Base-by-base conservation (phyloP, 2,888 invertebrate genomes). In the Andrena praecox region DNA sequence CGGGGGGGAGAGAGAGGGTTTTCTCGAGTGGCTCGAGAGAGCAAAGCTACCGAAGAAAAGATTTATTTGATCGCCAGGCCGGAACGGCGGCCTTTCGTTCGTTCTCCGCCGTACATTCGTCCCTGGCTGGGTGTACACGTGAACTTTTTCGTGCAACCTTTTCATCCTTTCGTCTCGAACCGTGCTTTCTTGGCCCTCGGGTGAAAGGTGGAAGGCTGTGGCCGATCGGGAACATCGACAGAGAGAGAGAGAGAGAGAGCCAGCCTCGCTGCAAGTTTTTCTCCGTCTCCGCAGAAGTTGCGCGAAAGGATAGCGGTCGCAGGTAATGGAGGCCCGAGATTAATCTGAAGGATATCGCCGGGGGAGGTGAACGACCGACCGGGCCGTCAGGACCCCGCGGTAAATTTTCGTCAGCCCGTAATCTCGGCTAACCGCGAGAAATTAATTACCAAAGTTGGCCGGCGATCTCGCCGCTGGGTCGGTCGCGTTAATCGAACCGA, bases 331-430 rank as follows among this genome's bases (percentile, higher is more conserved):
- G 50, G 62, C 71, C 54, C 20, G 62, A 84, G 84, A 87, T 87
- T 87, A 86, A 88, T 86, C 87, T 77, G 73, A 76, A 68, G 83
- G 71, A 88, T 87, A 83, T 83, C 77, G 75, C 16, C 16, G 12
- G 12, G 12, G 16, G 42, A 42, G n/a, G 48, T 16, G 77, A 69
- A 42, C 52, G 29, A 42, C 64, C 85, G 66, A 66, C 63, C 75
- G 42, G 52, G n/a, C 7, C 27, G 16, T 63, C 69, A 3, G 24
- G 35, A 27, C 27, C 48, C 54, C 59, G 8, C 35, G 80, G 73
- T 81, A 79, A 84, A 88, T 86, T 87, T 87, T 81, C 86, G 67
- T 74, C 74, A 48, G 73, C 72, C 33, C 67, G 70, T 76, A 81
- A 86, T 68, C 70, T 66, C 67, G 69, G 56, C 31, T 20, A 73